These are phyloP conservation scores for Cyrtodaria siliqua DNA, from an alignment of 2,888 invertebrate genomes.

Conservation along the genomic window DNA sequence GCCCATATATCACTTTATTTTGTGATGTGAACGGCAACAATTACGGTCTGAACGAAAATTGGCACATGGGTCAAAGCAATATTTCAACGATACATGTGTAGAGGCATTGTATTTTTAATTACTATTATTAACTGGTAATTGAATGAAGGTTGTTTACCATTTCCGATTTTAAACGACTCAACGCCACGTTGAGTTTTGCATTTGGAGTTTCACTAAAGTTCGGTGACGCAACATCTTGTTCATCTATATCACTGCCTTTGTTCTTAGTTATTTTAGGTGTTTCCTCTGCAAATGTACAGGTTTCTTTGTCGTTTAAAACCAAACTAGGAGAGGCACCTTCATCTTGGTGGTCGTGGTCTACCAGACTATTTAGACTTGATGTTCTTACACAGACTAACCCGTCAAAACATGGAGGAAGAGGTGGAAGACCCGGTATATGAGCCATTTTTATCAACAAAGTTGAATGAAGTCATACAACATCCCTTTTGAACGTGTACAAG, in stretches of 20 bases:
- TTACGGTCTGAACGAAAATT: no score
- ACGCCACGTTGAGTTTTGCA: conserved; percentile 59
- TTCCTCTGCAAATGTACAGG: conserved; percentile 9
- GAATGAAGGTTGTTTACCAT: conserved; percentile 58
- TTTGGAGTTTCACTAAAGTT: conserved; percentile 46
- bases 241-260: conserved; percentile 4
- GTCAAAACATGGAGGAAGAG: conserved; percentile 72
- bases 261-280: no score
- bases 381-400: conserved; percentile 56
- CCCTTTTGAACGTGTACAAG: no score
- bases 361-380: conserved; percentile 49
- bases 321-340: conserved; percentile 43
- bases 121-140: no score
- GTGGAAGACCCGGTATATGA: conserved; percentile 71
- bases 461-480: no score
- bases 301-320: conserved; percentile 30
- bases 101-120: no score
- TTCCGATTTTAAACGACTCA: conserved; percentile 67
- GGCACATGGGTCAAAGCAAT: no score
- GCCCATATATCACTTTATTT: no score
- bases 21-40: no score
- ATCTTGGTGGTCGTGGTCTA: conserved; percentile 5
- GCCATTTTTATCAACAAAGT: conserved; percentile 65
- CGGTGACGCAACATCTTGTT: conserved; percentile 2
- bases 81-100: no score